Percentiles rank a stretch among this genome's conserved stretches.
Conservation (phyloP, 2,113 vertebrate genomes). For the Chaetura pelagica region DNA sequence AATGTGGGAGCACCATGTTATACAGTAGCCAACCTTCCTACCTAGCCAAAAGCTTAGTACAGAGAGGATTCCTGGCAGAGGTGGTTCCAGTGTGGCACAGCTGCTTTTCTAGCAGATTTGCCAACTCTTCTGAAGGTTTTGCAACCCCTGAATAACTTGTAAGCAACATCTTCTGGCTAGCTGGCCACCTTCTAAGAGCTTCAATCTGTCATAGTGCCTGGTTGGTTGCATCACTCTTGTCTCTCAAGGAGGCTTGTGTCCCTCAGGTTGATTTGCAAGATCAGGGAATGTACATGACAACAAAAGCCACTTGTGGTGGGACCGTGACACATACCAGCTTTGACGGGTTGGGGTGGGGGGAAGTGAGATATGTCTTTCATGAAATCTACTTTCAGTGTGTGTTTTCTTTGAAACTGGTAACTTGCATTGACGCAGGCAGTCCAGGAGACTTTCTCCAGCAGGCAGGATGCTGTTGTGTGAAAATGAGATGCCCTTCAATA, state of each 20-base stretch:
- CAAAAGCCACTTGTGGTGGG: background rate
- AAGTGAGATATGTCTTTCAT: fast-evolving
- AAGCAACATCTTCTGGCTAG: background rate
- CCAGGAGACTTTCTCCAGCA: background rate
- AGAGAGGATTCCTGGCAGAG: background rate
- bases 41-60: background rate
- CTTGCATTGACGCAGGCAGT: background rate
- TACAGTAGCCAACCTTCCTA: fast-evolving
- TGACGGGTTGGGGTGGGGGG: no score
- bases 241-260: background rate
- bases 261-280: no score
- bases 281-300: background rate
- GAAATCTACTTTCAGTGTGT: background rate
- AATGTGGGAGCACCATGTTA: background rate
- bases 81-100: background rate
- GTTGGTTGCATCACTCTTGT: background rate
- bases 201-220: fast-evolving
- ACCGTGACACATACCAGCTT: fast-evolving
- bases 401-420: background rate
- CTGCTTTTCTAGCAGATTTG: background rate
- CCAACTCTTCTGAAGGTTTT: background rate
- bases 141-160: fast-evolving
- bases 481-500: background rate
- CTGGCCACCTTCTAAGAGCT: background rate
- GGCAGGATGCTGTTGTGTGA: background rate